Percentiles rank a stretch among this genome's conserved stretches.
Evolutionary conservation across 2,113 vertebrate species (phyloP).

Genomic region (Phainopepla nitens): DNA sequence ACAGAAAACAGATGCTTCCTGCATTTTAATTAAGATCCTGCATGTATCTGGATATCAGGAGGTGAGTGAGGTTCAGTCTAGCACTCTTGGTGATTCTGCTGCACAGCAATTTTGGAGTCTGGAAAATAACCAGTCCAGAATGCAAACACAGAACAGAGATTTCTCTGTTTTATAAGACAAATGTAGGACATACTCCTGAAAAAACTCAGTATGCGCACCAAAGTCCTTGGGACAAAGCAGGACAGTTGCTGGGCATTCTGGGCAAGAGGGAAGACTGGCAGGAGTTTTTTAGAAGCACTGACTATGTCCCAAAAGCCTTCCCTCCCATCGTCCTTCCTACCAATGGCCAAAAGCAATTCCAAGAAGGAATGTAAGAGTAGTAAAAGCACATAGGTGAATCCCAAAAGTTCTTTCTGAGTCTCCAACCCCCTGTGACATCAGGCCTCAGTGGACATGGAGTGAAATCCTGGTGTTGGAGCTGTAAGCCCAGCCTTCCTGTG

Average conservation of each 20-base stretch:
- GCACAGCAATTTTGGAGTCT: not conserved
- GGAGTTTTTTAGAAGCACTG: rapidly evolving
- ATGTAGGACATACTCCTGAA: not conserved
- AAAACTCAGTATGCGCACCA: rapidly evolving
- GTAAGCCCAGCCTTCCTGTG: not conserved
- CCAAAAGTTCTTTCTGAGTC: not conserved
- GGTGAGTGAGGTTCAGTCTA: not conserved
- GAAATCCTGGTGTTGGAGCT: not conserved
- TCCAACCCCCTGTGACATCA: not conserved
- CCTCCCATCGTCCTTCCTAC: not conserved
- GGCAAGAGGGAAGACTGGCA: not conserved
- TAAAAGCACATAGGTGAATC: not conserved
- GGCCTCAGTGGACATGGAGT: not conserved
- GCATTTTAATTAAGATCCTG: not conserved
- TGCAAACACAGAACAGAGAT: not conserved
- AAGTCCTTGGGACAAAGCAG: not conserved
- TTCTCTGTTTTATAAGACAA: not conserved
- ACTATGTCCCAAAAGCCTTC: not conserved
- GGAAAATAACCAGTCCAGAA: not conserved
- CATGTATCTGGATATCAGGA: not conserved
- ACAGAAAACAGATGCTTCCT: not conserved
- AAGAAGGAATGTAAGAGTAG: not conserved
- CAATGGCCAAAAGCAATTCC: not conserved
- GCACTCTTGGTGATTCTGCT: not conserved
- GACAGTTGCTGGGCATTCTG: not conserved